Evolutionary conservation across 1,140 invertebrate species (phyloP).

Genomic region (Drosophila simulans): DNA sequence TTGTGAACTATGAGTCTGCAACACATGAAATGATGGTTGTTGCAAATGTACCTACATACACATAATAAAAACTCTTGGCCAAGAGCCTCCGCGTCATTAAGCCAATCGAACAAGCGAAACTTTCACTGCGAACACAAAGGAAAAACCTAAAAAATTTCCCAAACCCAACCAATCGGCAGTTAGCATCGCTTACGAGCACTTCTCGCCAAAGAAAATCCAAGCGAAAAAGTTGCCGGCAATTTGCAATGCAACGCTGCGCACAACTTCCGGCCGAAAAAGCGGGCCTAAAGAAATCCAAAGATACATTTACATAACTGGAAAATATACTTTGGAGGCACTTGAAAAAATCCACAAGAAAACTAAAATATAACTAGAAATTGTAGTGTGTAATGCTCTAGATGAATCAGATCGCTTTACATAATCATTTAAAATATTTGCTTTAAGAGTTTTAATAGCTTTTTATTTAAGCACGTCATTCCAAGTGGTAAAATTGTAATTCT

Average conservation of each 20-base stretch:
- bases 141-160: constrained; percentile 32
- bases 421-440: too few relatives aligned
- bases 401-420: too few relatives aligned
- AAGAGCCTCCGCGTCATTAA: constrained; percentile 23
- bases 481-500: too few relatives aligned
- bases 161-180: constrained; percentile 23
- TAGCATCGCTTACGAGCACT: constrained; percentile 34
- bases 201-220: constrained; percentile 38
- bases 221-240: constrained; percentile 37
- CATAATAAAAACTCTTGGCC: constrained; percentile 15
- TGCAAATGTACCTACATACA: not conserved
- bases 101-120: constrained; percentile 54
- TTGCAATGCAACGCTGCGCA: constrained; percentile 80
- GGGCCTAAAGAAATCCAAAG: constrained; percentile 13
- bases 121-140: constrained; percentile 58
- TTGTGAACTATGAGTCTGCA: not conserved
- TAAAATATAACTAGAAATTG: not conserved
- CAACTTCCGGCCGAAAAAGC: constrained; percentile 54
- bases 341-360: constrained; percentile 17
- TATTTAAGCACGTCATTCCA: too few relatives aligned
- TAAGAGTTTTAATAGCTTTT: too few relatives aligned
- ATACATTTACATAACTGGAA: constrained; percentile 59
- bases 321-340: constrained; percentile 5
- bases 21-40: constrained; percentile 14
- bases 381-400: too few relatives aligned